Base-by-base conservation (phyloP, 1,140 invertebrate genomes). In the Belonocnema kinseyi region DNA sequence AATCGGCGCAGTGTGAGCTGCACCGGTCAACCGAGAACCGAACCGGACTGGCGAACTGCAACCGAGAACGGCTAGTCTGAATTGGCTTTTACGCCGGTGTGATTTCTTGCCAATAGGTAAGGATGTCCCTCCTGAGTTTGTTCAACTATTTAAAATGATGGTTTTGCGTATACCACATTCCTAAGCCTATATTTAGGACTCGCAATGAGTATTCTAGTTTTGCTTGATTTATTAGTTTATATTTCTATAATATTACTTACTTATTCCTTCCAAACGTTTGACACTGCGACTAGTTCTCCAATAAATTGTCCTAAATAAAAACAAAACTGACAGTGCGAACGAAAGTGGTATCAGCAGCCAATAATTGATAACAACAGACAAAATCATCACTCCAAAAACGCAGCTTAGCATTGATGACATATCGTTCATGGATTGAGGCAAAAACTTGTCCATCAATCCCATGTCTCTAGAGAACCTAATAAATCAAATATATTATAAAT, bases 231-330 rank as follows among this genome's bases (percentile, higher is more conserved):
- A 33, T 5, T 33, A 33, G 26, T 33, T 33, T 4, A 33, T 5
- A 5, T 5, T 33, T 5, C 2, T 3, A 33, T 33, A 33, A 33
- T 33, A 33, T 17, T 82, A 93, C 94, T 95, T 93, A 97, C 96
- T 95, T 87, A 95, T 94, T 85, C 95, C 96, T 93, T 98, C 97
- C 75, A 98, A 92, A 79, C 97, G 93, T 91, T 98, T 98, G 13
- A 98, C 92, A 90, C 95, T 96, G 75, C 97, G 92, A 33, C 96
- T 96, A 0, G 97, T 96, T 33, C 92, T 92, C n/a, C 98, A 90
- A 88, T 97, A 98, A 86, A 97, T 95, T 75, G 92, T 91, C 46
- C 97, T 89, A 51, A 97, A 95, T 71, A 93, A 91, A 33, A 97
- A 90, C 52, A 97, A 91, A 10, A 94, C 91, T 82, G 95, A 77